phyloP scores from a whole-genome alignment of 2,113 vertebrate species.

The Danio rerio region DNA sequence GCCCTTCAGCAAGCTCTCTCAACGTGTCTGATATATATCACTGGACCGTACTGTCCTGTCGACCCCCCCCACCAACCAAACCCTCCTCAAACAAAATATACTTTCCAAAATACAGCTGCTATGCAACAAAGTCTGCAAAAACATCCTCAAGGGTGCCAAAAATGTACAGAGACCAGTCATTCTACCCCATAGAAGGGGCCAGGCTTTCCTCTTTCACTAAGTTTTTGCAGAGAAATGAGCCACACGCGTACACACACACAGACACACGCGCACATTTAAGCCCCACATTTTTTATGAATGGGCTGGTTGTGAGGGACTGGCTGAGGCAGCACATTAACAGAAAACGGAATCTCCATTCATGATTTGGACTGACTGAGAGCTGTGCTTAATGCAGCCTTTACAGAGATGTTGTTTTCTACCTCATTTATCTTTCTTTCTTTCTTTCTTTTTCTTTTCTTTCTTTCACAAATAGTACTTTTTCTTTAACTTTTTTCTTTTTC shows the following conservation, averaged over 20 bases:
- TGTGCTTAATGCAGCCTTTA: neutral
- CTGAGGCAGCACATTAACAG: constrained; percentile 76
- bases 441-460: neutral
- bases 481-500: neutral
- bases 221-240: constrained; percentile 49
- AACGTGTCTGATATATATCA: constrained; percentile 31
- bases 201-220: constrained; percentile 30
- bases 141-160: constrained; percentile 75
- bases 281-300: constrained; percentile 81
- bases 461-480: too few relatives aligned
- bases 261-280: constrained; percentile 58
- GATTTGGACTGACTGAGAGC: constrained; percentile 50
- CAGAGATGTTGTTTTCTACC: constrained; percentile 11
- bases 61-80: neutral
- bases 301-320: constrained; percentile 78
- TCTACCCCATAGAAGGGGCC: constrained; percentile 48
- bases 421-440: neutral
- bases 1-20: constrained; percentile 50
- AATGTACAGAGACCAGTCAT: constrained; percentile 55
- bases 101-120: constrained; percentile 84
- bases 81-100: constrained; percentile 67
- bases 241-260: constrained; percentile 58
- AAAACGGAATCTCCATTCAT: constrained; percentile 76
- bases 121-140: constrained; percentile 76
- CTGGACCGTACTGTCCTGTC: neutral